Evolutionary conservation across 2,888 invertebrate species (phyloP), one percentile per base, ranked within the genome.

Genomic region (Cryptophagus acutangulus): DNA sequence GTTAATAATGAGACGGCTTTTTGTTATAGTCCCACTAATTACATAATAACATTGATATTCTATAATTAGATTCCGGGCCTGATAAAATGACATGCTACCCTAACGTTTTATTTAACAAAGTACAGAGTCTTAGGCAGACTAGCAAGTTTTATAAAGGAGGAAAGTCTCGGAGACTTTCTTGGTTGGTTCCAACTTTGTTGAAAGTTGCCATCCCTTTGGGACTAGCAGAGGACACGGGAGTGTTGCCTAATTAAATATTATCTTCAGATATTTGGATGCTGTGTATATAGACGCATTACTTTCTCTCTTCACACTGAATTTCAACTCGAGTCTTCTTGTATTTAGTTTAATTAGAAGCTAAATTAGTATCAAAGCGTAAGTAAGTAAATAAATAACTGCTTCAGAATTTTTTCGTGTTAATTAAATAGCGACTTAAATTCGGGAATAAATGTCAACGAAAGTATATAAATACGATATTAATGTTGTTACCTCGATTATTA

Each of bases 21-120:
- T 20, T 20, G 6, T 20, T 20, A 20, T 8, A n/a, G 24, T 20
- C 6, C n/a, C 6, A 20, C 24, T 20, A 20, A 20, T 20, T 20
- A 20, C 20, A 28, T 33, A 34, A 40, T 33, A 45, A 46, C 41
- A 39, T 46, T 39, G 43, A 33, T 37, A 43, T 41, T 41, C 33
- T 30, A 39, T 48, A 46, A 52, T 54, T 49, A 49, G 49, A 47
- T 51, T 50, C 41, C 41, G 43, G 40, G 30, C 41, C 26, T 16
- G 33, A 30, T n/a, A 39, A 47, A 40, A 41, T 38, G 33, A 45
- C 40, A n/a, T n/a, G n/a, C n/a, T n/a, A 47, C 46, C 42, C 49
- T 24, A 31, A 47, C 38, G 48, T 41, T 49, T 46, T 48, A 41
- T 43, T 45, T 41, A 49, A 38, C 46, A 37, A 43, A 45, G 38